Percentiles rank a stretch among this genome's conserved stretches.
phyloP scores from a whole-genome alignment of 2,113 vertebrate genomes.

The Myxocyprinus asiaticus region DNA sequence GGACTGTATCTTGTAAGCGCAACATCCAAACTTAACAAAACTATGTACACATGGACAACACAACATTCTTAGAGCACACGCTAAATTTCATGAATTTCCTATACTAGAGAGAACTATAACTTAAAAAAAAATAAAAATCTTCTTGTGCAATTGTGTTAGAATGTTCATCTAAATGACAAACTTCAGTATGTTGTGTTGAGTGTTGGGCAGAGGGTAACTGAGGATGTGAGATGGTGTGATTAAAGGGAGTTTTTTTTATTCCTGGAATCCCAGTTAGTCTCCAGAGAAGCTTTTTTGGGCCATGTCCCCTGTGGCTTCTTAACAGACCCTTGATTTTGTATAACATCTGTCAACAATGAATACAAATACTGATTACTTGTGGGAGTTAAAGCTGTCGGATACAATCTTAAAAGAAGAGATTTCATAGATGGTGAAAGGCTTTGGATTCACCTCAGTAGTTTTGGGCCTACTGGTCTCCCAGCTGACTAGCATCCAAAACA shows the following conservation, averaged over 20 bases:
- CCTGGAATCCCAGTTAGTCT: background rate
- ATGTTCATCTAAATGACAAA: background rate
- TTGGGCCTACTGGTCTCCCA: background rate
- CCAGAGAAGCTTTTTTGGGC: conserved; percentile 17
- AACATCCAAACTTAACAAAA: too few species aligned
- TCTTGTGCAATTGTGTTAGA: too few species aligned
- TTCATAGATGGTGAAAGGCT: conserved; percentile 9
- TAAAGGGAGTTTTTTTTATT: background rate
- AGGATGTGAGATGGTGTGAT: conserved; percentile 1
- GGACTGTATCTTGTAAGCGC: too few species aligned
- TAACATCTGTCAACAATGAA: conserved; percentile 34
- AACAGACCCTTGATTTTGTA: conserved; percentile 32
- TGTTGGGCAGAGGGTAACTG: background rate
- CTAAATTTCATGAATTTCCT: too few species aligned
- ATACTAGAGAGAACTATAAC: too few species aligned
- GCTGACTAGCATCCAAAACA: too few species aligned
- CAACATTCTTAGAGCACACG: too few species aligned
- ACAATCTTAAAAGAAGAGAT: background rate
- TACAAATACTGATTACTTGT: conserved; percentile 35
- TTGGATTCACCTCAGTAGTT: conserved; percentile 8
- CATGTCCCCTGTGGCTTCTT: conserved; percentile 29
- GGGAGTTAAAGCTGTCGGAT: conserved; percentile 28
- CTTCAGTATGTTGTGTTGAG: background rate
- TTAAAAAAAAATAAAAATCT: too few species aligned
- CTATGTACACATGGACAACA: too few species aligned